Evolutionary conservation across 1,140 invertebrate species (phyloP), one percentile per base, ranked within the genome.

Genomic region (Araneus ventricosus): DNA sequence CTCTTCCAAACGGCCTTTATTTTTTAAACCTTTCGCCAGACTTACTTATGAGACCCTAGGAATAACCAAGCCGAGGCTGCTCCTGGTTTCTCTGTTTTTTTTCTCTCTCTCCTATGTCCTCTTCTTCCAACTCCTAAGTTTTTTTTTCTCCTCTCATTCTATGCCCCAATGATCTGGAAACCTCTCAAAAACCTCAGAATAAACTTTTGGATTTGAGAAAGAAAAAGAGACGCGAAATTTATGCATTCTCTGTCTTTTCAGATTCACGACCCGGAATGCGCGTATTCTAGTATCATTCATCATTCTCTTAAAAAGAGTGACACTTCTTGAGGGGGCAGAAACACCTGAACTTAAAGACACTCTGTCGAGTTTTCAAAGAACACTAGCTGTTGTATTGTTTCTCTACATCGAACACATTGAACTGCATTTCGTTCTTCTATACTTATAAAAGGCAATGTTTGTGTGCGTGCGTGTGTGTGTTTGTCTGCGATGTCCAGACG

Each of bases 281-380:
- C 20, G 63, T 1, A 17, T n/a, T n/a, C 70, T 39, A 17, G 79
- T 39, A 27, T 14, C 82, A 52, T 84, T 84, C 82, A 84, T 84
- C 82, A 84, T 84, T 45, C 79, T 82, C 45, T 30, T 84, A 84
- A 84, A 84, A 84, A 27, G 39, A 27, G 45, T 45, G 39, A 84
- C 39, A n/a, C n/a, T 63, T 63, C 45, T 52, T n/a, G n/a, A 67
- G 30, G 34, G 30, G 30, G 17, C 8, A 20, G 70, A 30, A 22
- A 70, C 8, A 52, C 45, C 45, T 27, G 30, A 34, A 34, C 34
- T 75, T 20, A 75, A 37, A 8, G 27, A 30, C 8, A 17, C 30
- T 6, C 30, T 8, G 27, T 34, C 2, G 67, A 75, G 30, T 34
- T 75, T 75, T 34, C 17, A 75, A 3, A 20, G 30, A 20, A 20